Evolutionary conservation across 2,113 vertebrate genomes (phyloP), one percentile per base, ranked within the genome.

Genomic region (Phoenicopterus ruber): DNA sequence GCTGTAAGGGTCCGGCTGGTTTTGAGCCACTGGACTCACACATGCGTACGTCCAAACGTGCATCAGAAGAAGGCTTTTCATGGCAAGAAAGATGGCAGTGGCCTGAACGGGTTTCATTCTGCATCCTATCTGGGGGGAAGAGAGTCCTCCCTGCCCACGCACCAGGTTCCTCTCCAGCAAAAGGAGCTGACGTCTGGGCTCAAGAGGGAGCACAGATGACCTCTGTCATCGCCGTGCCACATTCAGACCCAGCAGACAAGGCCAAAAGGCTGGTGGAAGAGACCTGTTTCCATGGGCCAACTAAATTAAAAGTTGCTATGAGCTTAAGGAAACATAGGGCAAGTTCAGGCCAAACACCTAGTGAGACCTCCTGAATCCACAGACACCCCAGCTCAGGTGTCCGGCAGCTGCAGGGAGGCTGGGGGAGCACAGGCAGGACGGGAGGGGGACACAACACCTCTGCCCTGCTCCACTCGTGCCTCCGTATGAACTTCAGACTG

Each of bases 401-500:
- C 7, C 3, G 0, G 58, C 38, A 72, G 65, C 36, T 84, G 34
- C 34, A 20, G 55, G 26, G 38, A 76, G 24, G 42, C 38, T 44
- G 25, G 40, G 17, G 32, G 28, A 36, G 50, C 25, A 46, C 32
- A 38, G 24, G 44, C 10, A 57, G 78, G 28, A 18, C 2, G 5
- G 38, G 9, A 38, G 1, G 2, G 11, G 54, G 7, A 69, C 49
- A 34, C 38, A 59, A 8, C 24, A 47, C 18, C 40, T 58, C 63
- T 70, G 16, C 32, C 77, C 34, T 59, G 32, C 40, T 77, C 65
- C 36, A 32, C 22, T 81, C 3, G 0, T 25, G 63, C 38, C 57
- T 71, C 42, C 0, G 0, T 10, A 46, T 0, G 2, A 65, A 13
- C 24, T 40, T 77, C 0, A 2, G 57, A 46, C 31, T 49, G 26